A percentile compares a stretch with the other conserved stretches of the same genome.
phyloP scores from a whole-genome alignment of 2,797 vertebrate genomes.

The Hipposideros larvatus region DNA sequence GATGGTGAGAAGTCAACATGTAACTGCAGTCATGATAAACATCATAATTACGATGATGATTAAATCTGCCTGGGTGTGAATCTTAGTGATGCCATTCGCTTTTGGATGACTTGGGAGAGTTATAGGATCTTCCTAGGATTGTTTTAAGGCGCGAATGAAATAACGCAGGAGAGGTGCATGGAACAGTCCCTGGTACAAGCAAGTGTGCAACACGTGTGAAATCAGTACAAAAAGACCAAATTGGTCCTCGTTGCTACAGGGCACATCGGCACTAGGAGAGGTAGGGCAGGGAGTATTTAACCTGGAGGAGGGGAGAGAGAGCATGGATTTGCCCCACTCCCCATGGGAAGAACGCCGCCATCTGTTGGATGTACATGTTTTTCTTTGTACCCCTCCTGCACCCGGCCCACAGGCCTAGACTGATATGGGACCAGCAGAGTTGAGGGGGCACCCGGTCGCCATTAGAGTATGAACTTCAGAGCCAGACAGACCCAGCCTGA shows the following conservation, averaged over 20 bases:
- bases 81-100: too few species aligned
- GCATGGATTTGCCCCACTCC: not conserved
- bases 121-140: not conserved
- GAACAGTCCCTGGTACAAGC: not conserved
- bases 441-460: not conserved
- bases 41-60: fast-evolving
- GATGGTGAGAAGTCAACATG: not conserved
- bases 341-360: not conserved
- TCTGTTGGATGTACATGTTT: too few species aligned
- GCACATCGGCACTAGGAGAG: not conserved
- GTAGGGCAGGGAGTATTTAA: not conserved
- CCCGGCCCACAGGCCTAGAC: not conserved
- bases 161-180: not conserved
- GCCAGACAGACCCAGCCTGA: not conserved
- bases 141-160: not conserved
- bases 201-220: not conserved
- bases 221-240: not conserved
- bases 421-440: not conserved
- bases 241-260: not conserved
- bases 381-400: not conserved
- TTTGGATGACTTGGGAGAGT: not conserved
- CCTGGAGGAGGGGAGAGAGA: not conserved
- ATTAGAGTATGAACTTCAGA: not conserved
- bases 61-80: not conserved
- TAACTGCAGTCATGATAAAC: fast-evolving